Evolutionary conservation across 1,140 invertebrate species (phyloP).

Genomic region (Araneus ventricosus): DNA sequence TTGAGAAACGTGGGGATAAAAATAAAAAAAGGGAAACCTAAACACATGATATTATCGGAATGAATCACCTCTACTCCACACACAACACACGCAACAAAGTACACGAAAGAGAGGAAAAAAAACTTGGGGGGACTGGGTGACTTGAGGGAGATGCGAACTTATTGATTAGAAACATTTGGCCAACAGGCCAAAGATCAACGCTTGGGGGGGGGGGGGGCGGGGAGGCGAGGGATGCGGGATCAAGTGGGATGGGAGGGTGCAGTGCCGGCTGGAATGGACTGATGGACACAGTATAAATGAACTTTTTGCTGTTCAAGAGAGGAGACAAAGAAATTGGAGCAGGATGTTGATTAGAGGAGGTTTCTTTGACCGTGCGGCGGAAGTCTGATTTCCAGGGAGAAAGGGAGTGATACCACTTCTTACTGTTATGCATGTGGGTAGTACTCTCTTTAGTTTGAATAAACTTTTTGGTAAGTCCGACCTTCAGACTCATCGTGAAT

Average conservation of each 20-base stretch:
- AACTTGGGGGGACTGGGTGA: background rate
- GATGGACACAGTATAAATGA: constrained; percentile 44
- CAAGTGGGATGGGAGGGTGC: background rate
- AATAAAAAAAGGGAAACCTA: no score
- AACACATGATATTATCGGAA: no score
- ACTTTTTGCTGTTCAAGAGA: constrained; percentile 13
- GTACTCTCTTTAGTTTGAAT: no score
- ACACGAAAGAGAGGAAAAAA: background rate
- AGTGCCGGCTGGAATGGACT: background rate
- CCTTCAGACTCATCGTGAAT: no score
- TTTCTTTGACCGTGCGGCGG: no score
- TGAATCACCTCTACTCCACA: background rate
- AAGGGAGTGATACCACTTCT: no score
- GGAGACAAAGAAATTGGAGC: background rate
- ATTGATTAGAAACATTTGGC: constrained; percentile 73
- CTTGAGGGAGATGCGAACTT: constrained; percentile 57
- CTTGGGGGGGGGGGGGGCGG: no score
- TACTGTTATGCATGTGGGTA: no score
- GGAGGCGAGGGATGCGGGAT: background rate
- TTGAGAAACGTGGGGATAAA: no score
- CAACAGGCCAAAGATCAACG: constrained; percentile 73
- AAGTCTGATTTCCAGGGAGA: no score
- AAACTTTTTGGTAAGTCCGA: no score
- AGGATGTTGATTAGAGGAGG: background rate
- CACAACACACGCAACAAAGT: background rate